Evolutionary conservation across 2,797 vertebrate genomes (phyloP), one percentile per base, ranked within the genome.

Genomic region (Sylvia borin): DNA sequence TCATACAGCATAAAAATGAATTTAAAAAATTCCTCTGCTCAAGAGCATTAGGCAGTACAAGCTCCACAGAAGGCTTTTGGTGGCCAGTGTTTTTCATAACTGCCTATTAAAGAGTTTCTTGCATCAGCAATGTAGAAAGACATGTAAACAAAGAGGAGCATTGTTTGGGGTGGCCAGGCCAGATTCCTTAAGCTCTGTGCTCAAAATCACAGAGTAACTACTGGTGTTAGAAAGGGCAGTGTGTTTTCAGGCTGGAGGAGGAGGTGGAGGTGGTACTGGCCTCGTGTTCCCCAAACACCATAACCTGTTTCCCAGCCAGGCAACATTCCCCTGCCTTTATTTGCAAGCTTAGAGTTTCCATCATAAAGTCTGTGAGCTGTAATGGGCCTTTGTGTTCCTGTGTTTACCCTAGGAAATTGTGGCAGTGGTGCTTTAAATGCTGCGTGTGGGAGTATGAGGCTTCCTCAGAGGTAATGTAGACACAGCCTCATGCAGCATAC

Each of bases 91-190:
- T 70, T 71, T 75, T 85, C 26, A 5, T 50, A 62, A 72, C 54
- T 62, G 42, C n/a, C 34, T 51, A 1, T 74, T 64, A 50, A 66
- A 42, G 31, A 38, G 25, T 71, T 83, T 66, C 53, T 76, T 58
- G 27, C 25, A 29, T 91, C 72, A 70, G 65, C n/a, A 36, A 34
- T 38, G 8, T 16, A n/a, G 68, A 70, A 90, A 62, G 48, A 26
- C 8, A 5, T 18, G 27, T 9, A 15, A 36, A 40, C 11, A 20
- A 73, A 51, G 43, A 65, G 80, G 13, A 42, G 1, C 2, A 0
- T 62, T 73, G 16, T 51, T 67, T 71, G 34, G n/a, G 16, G 42
- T 86, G n/a, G 40, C 11, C 55, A 10, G 45, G 22, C 6, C 45
- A 84, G n/a, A 25, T 76, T 85, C 65, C 80, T 73, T n/a, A 65